Evolutionary conservation across 2,888 invertebrate genomes (phyloP).

Genomic region (Teinopalpus imperialis): DNA sequence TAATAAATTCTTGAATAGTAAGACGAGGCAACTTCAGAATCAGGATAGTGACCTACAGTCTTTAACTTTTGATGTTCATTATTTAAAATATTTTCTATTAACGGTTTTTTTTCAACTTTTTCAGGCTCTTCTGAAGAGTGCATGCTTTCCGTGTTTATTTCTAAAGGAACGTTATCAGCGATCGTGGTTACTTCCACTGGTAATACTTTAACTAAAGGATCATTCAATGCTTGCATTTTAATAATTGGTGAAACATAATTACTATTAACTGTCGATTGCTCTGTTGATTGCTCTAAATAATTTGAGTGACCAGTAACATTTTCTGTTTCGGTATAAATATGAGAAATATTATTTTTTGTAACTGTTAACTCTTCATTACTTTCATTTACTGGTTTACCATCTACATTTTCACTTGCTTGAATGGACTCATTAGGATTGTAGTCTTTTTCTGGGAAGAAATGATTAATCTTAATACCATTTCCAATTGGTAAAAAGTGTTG

Average conservation of each 20-base stretch:
- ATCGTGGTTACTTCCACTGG: slow-evolving; percentile 43
- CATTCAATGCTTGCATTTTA: slow-evolving; percentile 39
- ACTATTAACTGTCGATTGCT: background rate
- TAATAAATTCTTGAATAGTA: slow-evolving; percentile 67
- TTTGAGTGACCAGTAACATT: slow-evolving; percentile 12
- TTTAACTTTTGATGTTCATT: slow-evolving; percentile 37
- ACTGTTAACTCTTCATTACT: slow-evolving; percentile 28
- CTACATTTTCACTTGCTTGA: slow-evolving; percentile 29
- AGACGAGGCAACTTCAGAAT: slow-evolving; percentile 70
- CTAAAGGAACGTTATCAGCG: slow-evolving; percentile 30
- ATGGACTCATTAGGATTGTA: slow-evolving; percentile 38
- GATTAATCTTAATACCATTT: slow-evolving; percentile 63
- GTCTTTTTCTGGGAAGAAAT: slow-evolving; percentile 60
- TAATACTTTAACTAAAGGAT: slow-evolving; percentile 36
- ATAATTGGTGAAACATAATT: slow-evolving; percentile 28
- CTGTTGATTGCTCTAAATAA: background rate
- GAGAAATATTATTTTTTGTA: background rate
- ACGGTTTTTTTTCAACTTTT: slow-evolving; percentile 30
- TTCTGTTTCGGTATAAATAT: background rate
- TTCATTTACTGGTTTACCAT: slow-evolving; percentile 43
- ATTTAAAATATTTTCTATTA: slow-evolving; percentile 28
- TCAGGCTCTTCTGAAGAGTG: slow-evolving; percentile 29
- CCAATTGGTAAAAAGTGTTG: slow-evolving; percentile 60
- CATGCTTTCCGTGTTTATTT: slow-evolving; percentile 29
- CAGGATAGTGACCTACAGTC: slow-evolving; percentile 42